phyloP scores from a whole-genome alignment of 2,888 invertebrate species.

The Chymomyza amoena region DNA sequence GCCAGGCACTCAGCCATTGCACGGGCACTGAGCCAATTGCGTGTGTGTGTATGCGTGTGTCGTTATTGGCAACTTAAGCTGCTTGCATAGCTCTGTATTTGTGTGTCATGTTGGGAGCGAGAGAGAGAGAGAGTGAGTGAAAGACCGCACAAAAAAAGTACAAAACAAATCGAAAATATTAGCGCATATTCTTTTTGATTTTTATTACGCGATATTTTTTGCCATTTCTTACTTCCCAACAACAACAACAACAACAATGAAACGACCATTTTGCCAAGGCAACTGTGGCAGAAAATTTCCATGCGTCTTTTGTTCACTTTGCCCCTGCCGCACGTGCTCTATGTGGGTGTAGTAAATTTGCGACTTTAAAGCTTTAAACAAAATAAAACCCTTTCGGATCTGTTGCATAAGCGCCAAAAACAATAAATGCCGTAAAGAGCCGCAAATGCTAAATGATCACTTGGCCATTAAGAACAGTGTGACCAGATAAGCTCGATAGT shows the following conservation, averaged over 20 bases:
- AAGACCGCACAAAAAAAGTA: neutral
- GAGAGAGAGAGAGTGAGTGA: neutral
- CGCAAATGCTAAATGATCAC: no score
- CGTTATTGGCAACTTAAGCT: slow-evolving; percentile 60
- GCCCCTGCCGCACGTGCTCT: no score
- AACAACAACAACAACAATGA: neutral
- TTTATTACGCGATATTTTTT: slow-evolving; percentile 49
- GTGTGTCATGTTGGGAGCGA: neutral
- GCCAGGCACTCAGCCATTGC: slow-evolving; percentile 58
- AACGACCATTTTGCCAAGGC: neutral
- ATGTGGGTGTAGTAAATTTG: neutral
- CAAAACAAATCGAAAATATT: slow-evolving; percentile 64
- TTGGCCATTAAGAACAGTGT: no score
- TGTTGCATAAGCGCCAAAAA: no score
- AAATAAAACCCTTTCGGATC: no score
- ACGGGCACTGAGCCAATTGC: slow-evolving; percentile 57
- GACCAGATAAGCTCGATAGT: no score
- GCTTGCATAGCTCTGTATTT: slow-evolving; percentile 5
- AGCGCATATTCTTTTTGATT: slow-evolving; percentile 63
- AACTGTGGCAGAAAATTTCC: neutral
- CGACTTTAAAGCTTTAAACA: neutral
- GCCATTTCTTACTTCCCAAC: neutral
- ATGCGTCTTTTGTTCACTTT: neutral
- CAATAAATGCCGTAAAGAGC: no score
- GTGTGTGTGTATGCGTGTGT: slow-evolving; percentile 25